Percentiles rank a stretch among this genome's conserved stretches.
Conservation (phyloP, 2,113 vertebrate species). For the Cinclus mexicanus region DNA sequence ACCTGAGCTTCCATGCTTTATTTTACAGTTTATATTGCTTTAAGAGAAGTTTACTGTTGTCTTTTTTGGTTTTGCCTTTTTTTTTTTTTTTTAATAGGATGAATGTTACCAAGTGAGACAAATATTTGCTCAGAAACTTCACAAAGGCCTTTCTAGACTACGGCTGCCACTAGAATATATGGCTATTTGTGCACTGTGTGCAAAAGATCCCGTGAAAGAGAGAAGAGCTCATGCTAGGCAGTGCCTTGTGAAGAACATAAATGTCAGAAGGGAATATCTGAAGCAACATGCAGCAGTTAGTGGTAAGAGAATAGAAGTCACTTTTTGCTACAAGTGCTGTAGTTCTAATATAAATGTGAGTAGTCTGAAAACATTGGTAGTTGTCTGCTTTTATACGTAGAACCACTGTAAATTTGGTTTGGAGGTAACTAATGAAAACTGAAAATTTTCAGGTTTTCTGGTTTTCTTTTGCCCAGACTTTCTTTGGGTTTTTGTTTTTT, state of each 20-base stretch:
- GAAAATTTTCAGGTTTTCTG: neutral
- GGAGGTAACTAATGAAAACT: neutral
- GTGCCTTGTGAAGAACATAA: conserved; percentile 98
- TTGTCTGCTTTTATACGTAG: neutral
- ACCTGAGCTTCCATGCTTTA: neutral
- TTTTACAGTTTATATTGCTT: neutral
- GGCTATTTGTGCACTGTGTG: conserved; percentile 95
- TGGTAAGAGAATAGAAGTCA: conserved; percentile 76
- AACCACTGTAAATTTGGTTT: neutral
- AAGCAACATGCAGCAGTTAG: conserved; percentile 98
- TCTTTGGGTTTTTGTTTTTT: neutral
- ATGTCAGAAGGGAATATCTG: conserved; percentile 94
- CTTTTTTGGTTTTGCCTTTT: neutral
- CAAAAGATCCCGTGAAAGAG: conserved; percentile 98
- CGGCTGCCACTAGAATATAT: conserved; percentile 96
- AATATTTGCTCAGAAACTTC: conserved; percentile 96
- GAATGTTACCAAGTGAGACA: conserved; percentile 99
- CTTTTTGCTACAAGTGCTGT: neutral
- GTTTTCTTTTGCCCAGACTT: neutral
- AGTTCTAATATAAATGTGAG: neutral
- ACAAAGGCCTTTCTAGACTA: conserved; percentile 93
- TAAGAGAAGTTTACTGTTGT: neutral
- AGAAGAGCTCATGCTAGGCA: conserved; percentile 94
- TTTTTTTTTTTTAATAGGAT: conserved; percentile 78
- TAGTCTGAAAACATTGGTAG: neutral